phyloP scores from a whole-genome alignment of 2,113 vertebrate genomes.

The Climacteris rufus region DNA sequence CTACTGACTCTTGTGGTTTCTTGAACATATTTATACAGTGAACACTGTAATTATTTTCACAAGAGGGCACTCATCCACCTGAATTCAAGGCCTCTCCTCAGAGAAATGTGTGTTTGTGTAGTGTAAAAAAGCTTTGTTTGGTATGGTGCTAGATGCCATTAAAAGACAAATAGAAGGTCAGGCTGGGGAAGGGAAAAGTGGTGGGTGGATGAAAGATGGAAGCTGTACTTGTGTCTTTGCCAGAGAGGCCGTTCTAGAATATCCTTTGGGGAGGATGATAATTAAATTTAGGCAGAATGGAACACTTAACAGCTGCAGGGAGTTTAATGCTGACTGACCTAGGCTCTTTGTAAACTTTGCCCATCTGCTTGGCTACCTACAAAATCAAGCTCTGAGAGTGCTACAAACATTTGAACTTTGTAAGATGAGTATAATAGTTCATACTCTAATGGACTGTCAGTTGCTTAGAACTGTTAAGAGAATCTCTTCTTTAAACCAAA shows the following conservation, averaged over 20 bases:
- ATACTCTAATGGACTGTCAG: neutral
- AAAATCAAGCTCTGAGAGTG: neutral
- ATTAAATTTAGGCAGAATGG: neutral
- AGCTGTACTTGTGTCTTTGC: neutral
- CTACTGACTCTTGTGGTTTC: conserved; percentile 26
- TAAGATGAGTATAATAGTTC: neutral
- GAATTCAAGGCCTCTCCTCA: neutral
- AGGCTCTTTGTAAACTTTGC: neutral
- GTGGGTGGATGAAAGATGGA: neutral
- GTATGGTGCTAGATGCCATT: neutral
- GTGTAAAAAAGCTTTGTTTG: neutral
- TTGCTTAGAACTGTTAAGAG: neutral
- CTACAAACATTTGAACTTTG: neutral
- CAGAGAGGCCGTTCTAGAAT: neutral
- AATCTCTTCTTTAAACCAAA: neutral
- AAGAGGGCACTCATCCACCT: neutral
- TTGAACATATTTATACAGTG: neutral
- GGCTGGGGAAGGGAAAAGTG: neutral
- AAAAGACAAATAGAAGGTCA: neutral
- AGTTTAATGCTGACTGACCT: neutral
- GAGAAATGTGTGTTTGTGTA: neutral
- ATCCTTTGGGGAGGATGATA: neutral
- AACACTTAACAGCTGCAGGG: neutral
- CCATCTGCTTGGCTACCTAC: neutral
- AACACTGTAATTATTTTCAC: conserved; percentile 13